phyloP scores from a whole-genome alignment of 2,888 invertebrate genomes.

The Leptinotarsa juncta region DNA sequence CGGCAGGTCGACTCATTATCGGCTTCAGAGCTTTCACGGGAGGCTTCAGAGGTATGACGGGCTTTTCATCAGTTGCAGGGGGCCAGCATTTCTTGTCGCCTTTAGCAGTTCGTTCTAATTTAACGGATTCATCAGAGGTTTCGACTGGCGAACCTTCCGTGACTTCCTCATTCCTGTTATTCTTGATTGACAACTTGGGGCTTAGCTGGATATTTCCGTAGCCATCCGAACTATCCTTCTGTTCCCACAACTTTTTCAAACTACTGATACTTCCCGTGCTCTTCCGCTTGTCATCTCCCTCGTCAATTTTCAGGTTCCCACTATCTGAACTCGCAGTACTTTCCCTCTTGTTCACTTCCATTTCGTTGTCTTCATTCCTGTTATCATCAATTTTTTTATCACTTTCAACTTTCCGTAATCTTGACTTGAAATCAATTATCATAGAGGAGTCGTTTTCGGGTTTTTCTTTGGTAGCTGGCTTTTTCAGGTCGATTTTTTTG shows the following conservation, averaged over 20 bases:
- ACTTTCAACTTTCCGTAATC: conserved; percentile 83
- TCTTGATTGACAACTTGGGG: conserved; percentile 73
- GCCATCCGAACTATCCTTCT: conserved; percentile 72
- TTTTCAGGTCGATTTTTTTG: conserved; percentile 80
- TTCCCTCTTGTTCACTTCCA: conserved; percentile 65
- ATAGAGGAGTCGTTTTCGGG: conserved; percentile 71
- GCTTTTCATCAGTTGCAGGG: conserved; percentile 70
- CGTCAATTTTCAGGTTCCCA: conserved; percentile 67
- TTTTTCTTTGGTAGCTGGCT: conserved; percentile 67
- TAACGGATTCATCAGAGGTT: conserved; percentile 63
- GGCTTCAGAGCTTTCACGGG: conserved; percentile 74
- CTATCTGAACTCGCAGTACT: conserved; percentile 65
- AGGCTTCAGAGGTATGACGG: conserved; percentile 77
- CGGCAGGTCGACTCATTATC: conserved; percentile 66
- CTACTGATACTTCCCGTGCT: conserved; percentile 94
- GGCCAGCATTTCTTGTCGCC: conserved; percentile 70
- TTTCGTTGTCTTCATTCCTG: conserved; percentile 54
- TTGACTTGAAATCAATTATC: conserved; percentile 86
- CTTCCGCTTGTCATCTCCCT: conserved; percentile 86
- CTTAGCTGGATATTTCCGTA: conserved; percentile 72
- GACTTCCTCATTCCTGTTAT: conserved; percentile 65
- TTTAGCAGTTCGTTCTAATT: conserved; percentile 56
- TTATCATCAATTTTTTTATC: conserved; percentile 61
- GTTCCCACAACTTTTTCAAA: conserved; percentile 93
- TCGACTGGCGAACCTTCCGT: conserved; percentile 62